Evolutionary conservation across 2,888 invertebrate species (phyloP), one percentile per base, ranked within the genome.

Genomic region (Sinodicranocentrus sp.): DNA sequence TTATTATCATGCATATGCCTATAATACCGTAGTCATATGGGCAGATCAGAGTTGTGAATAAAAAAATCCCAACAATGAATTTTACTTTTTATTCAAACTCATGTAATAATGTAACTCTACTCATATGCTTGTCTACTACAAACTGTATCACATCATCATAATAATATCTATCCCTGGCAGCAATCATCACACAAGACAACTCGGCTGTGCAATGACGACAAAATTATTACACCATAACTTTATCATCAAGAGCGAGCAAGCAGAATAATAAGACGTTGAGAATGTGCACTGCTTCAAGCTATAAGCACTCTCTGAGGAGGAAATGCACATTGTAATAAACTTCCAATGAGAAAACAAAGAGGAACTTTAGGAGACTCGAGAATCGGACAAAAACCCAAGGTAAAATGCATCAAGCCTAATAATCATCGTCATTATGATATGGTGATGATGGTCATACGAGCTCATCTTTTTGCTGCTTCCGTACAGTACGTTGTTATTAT

Each of bases 141-240:
- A 33, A 33, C 33, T 33, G 33, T 33, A 33, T 33, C 33, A 33
- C 15, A 15, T 39, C 39, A 8, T 39, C 13, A 39, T 39, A 5
- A 39, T 39, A 39, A 8, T 39, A 39, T 39, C 39, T 13, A 39
- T 39, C 39, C 39, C 13, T 5, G 39, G 5, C 39, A 39, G 13
- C 5, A 39, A 39, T 39, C 6, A 8, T 13, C 13, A 8, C 39
- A 39, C 39, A 39, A 39, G 39, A 39, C 39, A 39, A 5, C 5
- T 8, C 39, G 13, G 13, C 13, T 54, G 5, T 10, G 1, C 13
- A 57, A 23, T 23, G 57, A 57, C 25, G 57, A 57, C 57, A 57
- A 57, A 57, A 57, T 57, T 57, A 57, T 57, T 57, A 57, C 57
- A 25, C 23, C 57, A 57, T 57, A 57, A 57, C 57, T 57, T 57